Base-by-base conservation (phyloP, 2,113 vertebrate species). In the Nycticryphes semicollaris region DNA sequence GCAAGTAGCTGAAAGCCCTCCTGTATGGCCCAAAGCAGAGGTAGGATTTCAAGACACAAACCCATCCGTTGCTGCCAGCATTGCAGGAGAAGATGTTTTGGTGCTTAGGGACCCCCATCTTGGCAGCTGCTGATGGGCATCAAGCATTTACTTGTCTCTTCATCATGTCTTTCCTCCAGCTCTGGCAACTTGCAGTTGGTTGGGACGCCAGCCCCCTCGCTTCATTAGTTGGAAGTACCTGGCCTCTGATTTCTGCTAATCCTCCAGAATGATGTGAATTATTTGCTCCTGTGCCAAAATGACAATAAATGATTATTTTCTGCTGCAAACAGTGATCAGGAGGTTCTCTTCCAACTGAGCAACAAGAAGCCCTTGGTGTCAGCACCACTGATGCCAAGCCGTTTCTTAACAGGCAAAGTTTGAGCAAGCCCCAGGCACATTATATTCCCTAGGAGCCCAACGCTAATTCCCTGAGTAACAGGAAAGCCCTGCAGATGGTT, bases 371-470 rank as follows among this genome's bases (percentile, higher is more conserved):
- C 16, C 63, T n/a, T 0, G 0, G 21, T 5, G 23, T 5, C 2
- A 3, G 82, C 74, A 84, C 51, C 72, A 17, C 14, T 4, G 1
- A 7, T 15, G 35, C 70, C 1, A 2, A 81, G 33, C 25, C 14
- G 1, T 69, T 43, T 68, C 76, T 60, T 7, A 14, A 20, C 9
- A 39, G 72, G 35, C 43, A 9, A 39, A 72, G 35, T 37, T 18
- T 7, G 23, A 76, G 63, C 23, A 3, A 68, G 31, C 18, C 30
- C 45, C 48, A 10, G 75, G 35, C 51, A 6, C 0, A 0, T 12
- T 5, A 23, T 0, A 0, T 35, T 70, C 57, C 28, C 24, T 11
- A 4, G 37, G n/a, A 93, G 64, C 22, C 43, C 35, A 6, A 0
- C 0, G 1, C 27, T 25, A 18, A 56, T 47, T 39, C 70, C 50